These are phyloP conservation scores for Zosterops lateralis DNA, from an alignment of 2,113 vertebrate genomes.

Conservation along the genomic window DNA sequence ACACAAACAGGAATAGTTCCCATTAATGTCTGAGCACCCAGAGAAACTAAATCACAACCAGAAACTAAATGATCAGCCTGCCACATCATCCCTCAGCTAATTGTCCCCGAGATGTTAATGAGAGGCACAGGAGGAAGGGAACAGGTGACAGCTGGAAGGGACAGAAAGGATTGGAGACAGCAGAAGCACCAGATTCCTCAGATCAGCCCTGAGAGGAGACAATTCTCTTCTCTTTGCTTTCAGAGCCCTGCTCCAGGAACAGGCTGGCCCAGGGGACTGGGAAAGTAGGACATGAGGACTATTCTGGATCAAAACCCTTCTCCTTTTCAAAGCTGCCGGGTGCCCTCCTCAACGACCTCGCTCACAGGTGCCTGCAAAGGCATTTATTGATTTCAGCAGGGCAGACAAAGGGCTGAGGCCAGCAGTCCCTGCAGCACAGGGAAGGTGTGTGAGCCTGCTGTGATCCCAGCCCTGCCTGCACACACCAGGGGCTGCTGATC, in stretches of 20 bases:
- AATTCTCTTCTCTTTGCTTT: background rate
- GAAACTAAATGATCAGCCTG: background rate
- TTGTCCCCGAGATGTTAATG: background rate
- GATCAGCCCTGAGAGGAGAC: background rate
- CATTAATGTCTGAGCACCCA: no score
- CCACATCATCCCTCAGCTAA: background rate
- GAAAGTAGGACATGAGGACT: slow-evolving; percentile 37
- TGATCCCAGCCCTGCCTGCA: background rate
- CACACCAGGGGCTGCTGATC: background rate
- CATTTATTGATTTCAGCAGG: background rate
- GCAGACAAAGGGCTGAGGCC: background rate
- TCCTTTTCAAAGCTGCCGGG: background rate
- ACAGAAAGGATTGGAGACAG: background rate
- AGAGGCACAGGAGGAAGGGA: background rate
- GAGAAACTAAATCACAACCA: background rate
- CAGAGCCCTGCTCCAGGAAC: slow-evolving; percentile 27
- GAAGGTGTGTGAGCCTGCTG: background rate
- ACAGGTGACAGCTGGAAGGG: slow-evolving; percentile 12
- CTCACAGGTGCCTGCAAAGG: background rate
- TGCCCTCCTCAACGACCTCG: background rate
- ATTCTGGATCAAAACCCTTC: slow-evolving; percentile 31
- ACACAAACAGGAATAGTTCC: no score
- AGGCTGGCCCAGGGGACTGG: slow-evolving; percentile 1
- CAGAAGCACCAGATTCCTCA: background rate
- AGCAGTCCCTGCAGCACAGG: background rate